Evolutionary conservation across 2,888 invertebrate genomes (phyloP).

Genomic region (Drosophila tripunctata): DNA sequence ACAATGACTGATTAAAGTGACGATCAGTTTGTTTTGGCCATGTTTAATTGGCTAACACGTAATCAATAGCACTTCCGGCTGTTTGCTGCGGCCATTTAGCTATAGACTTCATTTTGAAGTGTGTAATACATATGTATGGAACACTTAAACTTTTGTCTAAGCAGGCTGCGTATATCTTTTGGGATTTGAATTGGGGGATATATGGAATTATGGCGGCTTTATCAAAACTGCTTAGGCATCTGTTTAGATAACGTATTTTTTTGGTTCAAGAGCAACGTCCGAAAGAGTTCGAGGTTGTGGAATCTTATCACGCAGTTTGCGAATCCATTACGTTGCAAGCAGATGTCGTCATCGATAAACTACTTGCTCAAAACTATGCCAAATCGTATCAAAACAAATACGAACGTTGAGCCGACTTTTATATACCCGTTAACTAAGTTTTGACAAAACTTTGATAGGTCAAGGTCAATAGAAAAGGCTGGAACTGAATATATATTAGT

Average conservation of each 20-base stretch:
- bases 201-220: slow-evolving; percentile 8
- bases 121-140: background rate
- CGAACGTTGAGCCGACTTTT: too few relatives aligned
- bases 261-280: slow-evolving; percentile 25
- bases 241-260: slow-evolving; percentile 18
- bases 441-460: too few relatives aligned
- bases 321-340: background rate
- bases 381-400: too few relatives aligned
- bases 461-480: too few relatives aligned
- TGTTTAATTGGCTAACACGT: slow-evolving; percentile 16
- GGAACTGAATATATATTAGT: too few relatives aligned
- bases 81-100: slow-evolving; percentile 25
- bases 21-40: slow-evolving; percentile 8
- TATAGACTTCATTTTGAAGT: slow-evolving; percentile 16
- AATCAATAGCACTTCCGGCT: slow-evolving; percentile 33
- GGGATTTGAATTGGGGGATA: slow-evolving; percentile 1
- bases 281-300: slow-evolving; percentile 8
- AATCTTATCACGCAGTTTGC: slow-evolving; percentile 26
- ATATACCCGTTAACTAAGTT: too few relatives aligned
- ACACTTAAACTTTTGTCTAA: slow-evolving; percentile 2
- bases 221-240: background rate
- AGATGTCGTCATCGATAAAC: slow-evolving; percentile 34
- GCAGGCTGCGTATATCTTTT: slow-evolving; percentile 20
- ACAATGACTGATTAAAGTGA: slow-evolving; percentile 38
- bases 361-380: slow-evolving; percentile 16